These are phyloP conservation scores for Hemiscyllium ocellatum DNA, from an alignment of 2,113 vertebrate species.

Conservation along the genomic window DNA sequence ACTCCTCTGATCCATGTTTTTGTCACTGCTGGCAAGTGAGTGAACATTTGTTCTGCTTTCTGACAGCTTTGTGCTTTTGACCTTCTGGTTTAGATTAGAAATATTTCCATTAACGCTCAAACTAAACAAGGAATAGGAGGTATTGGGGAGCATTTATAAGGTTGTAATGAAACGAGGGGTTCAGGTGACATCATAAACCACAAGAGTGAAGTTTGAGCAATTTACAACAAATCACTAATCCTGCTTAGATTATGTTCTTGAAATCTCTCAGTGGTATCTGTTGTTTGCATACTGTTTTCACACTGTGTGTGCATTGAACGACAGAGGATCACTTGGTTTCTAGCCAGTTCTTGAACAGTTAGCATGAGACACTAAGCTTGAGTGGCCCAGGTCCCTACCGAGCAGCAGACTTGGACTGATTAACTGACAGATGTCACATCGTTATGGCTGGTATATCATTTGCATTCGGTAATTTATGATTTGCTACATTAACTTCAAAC, in stretches of 20 bases:
- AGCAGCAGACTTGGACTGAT: not conserved
- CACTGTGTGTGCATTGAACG: not conserved
- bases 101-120: conserved; percentile 33
- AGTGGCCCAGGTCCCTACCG: not conserved
- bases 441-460: not conserved
- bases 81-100: conserved; percentile 31
- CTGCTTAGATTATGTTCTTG: not conserved
- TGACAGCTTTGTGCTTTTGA: not conserved
- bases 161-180: not conserved
- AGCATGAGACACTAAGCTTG: not conserved
- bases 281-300: not conserved
- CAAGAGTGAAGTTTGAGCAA: conserved; percentile 13
- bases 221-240: conserved; percentile 7
- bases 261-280: not conserved
- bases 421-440: not conserved
- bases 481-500: not conserved
- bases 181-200: conserved; percentile 23
- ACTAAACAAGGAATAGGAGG: conserved; percentile 20
- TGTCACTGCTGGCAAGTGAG: conserved; percentile 9
- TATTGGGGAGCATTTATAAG: conserved; percentile 26
- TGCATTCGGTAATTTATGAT: not conserved
- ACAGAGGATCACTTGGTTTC: not conserved
- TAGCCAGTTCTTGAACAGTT: not conserved
- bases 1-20: not conserved
- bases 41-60: conserved; percentile 2